Conservation (phyloP, 2,888 invertebrate species). For the Agriopis leucophaearia region DNA sequence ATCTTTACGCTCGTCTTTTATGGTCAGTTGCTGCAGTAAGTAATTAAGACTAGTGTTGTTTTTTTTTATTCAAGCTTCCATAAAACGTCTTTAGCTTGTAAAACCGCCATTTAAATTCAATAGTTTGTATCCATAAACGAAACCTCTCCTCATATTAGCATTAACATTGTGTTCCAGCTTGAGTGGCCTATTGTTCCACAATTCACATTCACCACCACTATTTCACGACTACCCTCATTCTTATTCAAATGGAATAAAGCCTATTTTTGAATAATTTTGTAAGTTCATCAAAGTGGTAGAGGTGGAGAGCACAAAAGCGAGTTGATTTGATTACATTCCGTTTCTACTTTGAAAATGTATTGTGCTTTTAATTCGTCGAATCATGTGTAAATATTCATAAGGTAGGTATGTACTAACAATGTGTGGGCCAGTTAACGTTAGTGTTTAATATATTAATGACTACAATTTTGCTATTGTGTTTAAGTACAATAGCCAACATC, state of each 20-base stretch:
- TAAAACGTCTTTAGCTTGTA: slow-evolving; percentile 24
- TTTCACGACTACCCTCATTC: slow-evolving; percentile 22
- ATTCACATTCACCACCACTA: slow-evolving; percentile 50
- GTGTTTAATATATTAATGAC: background rate
- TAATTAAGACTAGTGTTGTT: no score
- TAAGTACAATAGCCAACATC: background rate
- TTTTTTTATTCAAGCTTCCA: background rate
- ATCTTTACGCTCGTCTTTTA: no score
- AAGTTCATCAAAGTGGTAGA: slow-evolving; percentile 35
- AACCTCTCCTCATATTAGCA: slow-evolving; percentile 70
- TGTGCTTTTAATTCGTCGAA: slow-evolving; percentile 53
- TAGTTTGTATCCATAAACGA: slow-evolving; percentile 54
- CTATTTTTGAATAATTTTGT: slow-evolving; percentile 38
- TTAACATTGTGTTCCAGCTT: slow-evolving; percentile 68
- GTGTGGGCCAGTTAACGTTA: slow-evolving; percentile 9
- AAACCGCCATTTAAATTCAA: slow-evolving; percentile 46
- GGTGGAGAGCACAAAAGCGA: slow-evolving; percentile 60
- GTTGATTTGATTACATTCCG: slow-evolving; percentile 74
- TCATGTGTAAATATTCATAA: slow-evolving; percentile 38
- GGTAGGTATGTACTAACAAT: slow-evolving; percentile 19
- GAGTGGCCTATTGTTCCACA: slow-evolving; percentile 70
- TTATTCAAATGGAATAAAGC: slow-evolving; percentile 40
- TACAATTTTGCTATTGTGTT: background rate
- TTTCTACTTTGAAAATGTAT: slow-evolving; percentile 60
- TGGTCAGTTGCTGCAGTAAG: no score